A percentile compares a stretch with the other conserved stretches of the same genome.
These are phyloP conservation scores for Lomographa bimaculata DNA, from an alignment of 2,888 invertebrate genomes.

Conservation along the genomic window DNA sequence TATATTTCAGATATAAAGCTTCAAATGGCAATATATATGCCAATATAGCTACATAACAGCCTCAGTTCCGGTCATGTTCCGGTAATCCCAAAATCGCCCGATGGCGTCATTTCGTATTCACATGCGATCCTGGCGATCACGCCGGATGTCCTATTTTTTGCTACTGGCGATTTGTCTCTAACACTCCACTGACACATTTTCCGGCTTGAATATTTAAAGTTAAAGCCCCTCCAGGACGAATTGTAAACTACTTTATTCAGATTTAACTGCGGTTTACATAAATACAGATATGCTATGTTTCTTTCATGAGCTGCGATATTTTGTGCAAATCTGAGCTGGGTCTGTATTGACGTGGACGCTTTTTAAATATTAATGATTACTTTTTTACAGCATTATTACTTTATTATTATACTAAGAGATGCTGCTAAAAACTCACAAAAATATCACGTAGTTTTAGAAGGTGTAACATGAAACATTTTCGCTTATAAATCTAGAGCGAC, in stretches of 20 bases:
- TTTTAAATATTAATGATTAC: no score
- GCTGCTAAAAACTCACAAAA: no score
- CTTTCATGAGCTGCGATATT: constrained; percentile 8
- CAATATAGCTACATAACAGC: constrained; percentile 4
- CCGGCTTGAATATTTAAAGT: constrained; percentile 22
- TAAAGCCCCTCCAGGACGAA: constrained; percentile 7
- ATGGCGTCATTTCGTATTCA: constrained; percentile 32
- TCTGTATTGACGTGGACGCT: no score
- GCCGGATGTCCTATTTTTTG: constrained; percentile 43
- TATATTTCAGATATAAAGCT: constrained; percentile 6
- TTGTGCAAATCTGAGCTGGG: no score
- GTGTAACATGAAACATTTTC: no score
- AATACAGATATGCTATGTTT: constrained; percentile 9
- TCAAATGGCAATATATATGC: constrained; percentile 24
- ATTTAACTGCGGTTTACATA: constrained; percentile 13
- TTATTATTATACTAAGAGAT: no score
- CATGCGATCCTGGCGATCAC: constrained; percentile 36
- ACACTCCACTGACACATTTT: constrained; percentile 29
- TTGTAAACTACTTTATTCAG: constrained; percentile 12
- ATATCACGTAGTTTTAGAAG: no score
- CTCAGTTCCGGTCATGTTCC: constrained; percentile 27
- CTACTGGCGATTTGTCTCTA: constrained; percentile 28
- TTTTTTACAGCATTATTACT: no score
- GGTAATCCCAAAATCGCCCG: constrained; percentile 22
- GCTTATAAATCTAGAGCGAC: background rate